Evolutionary conservation across 2,888 invertebrate species (phyloP).

Genomic region (Nezara viridula): DNA sequence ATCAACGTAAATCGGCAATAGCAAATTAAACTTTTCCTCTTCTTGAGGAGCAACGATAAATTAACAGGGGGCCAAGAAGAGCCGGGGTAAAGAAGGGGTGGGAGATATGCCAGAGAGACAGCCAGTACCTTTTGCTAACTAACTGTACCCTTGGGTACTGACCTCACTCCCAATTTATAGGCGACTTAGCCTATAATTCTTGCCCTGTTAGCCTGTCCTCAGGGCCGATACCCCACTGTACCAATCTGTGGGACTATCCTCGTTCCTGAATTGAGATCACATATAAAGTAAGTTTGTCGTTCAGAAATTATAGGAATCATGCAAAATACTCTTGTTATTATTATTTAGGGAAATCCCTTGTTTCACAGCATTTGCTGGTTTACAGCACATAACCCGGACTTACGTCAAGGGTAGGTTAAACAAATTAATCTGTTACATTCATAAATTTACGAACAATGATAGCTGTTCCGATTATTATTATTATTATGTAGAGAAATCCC

Average conservation of each 20-base stretch:
- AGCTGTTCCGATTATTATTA: too few relatives aligned
- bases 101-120: not conserved
- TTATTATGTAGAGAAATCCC: too few relatives aligned
- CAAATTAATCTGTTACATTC: too few relatives aligned
- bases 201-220: not conserved
- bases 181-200: constrained; percentile 14
- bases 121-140: not conserved
- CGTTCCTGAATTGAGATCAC: not conserved
- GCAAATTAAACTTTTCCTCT: not conserved
- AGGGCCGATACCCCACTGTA: not conserved
- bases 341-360: too few relatives aligned
- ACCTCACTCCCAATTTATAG: not conserved
- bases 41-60: not conserved
- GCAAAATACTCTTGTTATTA: too few relatives aligned
- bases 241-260: not conserved
- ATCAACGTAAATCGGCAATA: too few relatives aligned
- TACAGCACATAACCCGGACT: too few relatives aligned
- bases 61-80: not conserved
- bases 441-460: too few relatives aligned
- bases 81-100: not conserved
- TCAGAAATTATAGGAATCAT: too few relatives aligned
- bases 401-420: too few relatives aligned
- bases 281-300: not conserved
- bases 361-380: too few relatives aligned
- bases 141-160: not conserved